Base-by-base conservation (phyloP, 2,113 vertebrate species). In the Rostratula benghalensis region DNA sequence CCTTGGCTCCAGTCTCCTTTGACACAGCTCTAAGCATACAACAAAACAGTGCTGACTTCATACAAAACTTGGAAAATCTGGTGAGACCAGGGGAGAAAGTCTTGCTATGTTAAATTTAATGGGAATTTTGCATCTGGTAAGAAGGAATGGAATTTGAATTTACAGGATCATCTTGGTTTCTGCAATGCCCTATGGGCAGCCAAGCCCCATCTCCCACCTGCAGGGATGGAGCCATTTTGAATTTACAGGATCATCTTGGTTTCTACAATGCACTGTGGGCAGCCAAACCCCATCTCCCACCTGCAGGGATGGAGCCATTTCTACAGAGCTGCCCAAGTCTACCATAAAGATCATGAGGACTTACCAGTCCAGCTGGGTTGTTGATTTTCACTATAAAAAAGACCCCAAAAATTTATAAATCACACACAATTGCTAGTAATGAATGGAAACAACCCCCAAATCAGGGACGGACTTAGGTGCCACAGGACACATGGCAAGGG, bases 181-280 rank as follows among this genome's bases (percentile, higher is more conserved):
- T 56, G 8, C 46, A 50, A 15, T 1, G 16, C 3, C 8, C 18
- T 22, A 2, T 0, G 14, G 50, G 31, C 20, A 94, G 41, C 41
- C 70, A 85, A 37, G 57, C 22, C 3, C 18, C 46, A 41, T 7
- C 11, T 45, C 2, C 3, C 20, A 21, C 9, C 39, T 61, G n/a
- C 8, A 53, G 0, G 0, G n/a, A 25, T 2, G 3, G n/a, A n/a
- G n/a, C n/a, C n/a, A n/a, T n/a, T 53, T 30, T 46, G 16, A 86
- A 31, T 48, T 56, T 25, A 43, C 0, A 69, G 64, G 7, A 68
- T 30, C 31, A 5, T 33, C 46, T n/a, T 71, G 23, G 27, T 48
- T 90, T 78, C 57, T 56, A 10, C 46, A 50, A 15, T 1, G 16
- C 3, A 10, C 18, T 22, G 2, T 0, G 14, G 50, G 31, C 20